A percentile compares a stretch with the other conserved stretches of the same genome.
These are phyloP conservation scores for Aulostomus chinensis DNA, from an alignment of 2,797 vertebrate genomes.

Conservation along the genomic window DNA sequence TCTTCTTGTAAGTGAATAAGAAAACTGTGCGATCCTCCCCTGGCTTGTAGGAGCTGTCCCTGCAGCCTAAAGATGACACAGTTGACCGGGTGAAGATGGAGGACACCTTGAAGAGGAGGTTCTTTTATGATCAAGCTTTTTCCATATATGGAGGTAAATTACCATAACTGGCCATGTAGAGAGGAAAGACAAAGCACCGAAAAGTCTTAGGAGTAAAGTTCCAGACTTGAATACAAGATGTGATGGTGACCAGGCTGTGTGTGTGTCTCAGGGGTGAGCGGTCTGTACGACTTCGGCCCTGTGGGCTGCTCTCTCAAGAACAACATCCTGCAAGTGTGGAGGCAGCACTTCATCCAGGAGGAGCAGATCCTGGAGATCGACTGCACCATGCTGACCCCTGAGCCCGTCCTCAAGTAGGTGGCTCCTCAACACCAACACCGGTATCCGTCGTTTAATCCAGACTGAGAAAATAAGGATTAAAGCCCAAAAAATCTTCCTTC, in stretches of 20 bases:
- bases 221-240: not conserved
- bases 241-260: too few relatives aligned
- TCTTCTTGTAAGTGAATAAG: not conserved
- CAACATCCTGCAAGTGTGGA: constrained; percentile 95
- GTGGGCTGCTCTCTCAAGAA: constrained; percentile 98
- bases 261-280: constrained; percentile 88
- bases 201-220: not conserved
- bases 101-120: constrained; percentile 91
- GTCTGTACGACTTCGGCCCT: constrained; percentile 96
- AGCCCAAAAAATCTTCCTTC: too few relatives aligned
- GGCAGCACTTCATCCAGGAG: constrained; percentile 98
- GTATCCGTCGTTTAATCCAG: too few relatives aligned
- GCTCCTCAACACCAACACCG: too few relatives aligned
- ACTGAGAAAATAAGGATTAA: too few relatives aligned
- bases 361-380: constrained; percentile 99
- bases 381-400: constrained; percentile 98
- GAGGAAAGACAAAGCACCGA: not conserved
- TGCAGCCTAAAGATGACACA: constrained; percentile 90
- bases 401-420: constrained; percentile 91
- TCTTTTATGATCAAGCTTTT: constrained; percentile 96
- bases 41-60: constrained; percentile 82
- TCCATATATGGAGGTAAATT: constrained; percentile 91
- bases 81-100: constrained; percentile 93
- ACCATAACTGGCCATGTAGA: fast-evolving
- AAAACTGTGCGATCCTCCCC: too few relatives aligned